phyloP scores from a whole-genome alignment of 2,888 invertebrate species.

The Zootermopsis nevadensis region DNA sequence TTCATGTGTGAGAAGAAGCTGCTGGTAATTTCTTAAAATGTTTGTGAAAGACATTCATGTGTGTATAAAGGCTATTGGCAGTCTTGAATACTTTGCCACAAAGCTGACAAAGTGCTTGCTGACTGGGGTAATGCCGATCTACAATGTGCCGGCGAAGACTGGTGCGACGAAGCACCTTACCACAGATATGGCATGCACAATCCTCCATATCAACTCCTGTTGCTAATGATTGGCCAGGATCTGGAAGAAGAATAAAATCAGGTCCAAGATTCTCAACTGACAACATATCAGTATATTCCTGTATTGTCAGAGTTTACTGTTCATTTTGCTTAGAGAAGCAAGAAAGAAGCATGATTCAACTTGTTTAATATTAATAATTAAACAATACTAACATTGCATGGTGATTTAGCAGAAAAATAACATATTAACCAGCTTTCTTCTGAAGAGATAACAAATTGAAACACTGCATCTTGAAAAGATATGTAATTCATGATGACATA shows the following conservation, averaged over 20 bases:
- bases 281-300: too few relatives aligned
- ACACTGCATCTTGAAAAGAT: too few relatives aligned
- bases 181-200: conserved; percentile 50
- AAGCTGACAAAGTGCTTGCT: conserved; percentile 45
- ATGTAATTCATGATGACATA: too few relatives aligned
- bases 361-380: too few relatives aligned
- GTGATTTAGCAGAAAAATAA: too few relatives aligned
- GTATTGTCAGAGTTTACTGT: too few relatives aligned
- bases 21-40: conserved; percentile 22
- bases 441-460: too few relatives aligned
- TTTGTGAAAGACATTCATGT: conserved; percentile 48
- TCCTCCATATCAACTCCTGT: conserved; percentile 3
- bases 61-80: conserved; percentile 47
- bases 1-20: conserved; percentile 47
- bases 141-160: conserved; percentile 53
- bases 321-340: too few relatives aligned
- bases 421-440: too few relatives aligned
- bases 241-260: neutral
- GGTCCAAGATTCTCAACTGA: neutral
- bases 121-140: conserved; percentile 52
- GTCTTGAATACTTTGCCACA: conserved; percentile 49
- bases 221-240: conserved; percentile 1
- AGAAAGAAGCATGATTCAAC: too few relatives aligned
- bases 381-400: too few relatives aligned
- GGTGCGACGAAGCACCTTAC: conserved; percentile 52